These are phyloP conservation scores for Sebastes fasciatus DNA, from an alignment of 2,113 vertebrate species.

Conservation along the genomic window DNA sequence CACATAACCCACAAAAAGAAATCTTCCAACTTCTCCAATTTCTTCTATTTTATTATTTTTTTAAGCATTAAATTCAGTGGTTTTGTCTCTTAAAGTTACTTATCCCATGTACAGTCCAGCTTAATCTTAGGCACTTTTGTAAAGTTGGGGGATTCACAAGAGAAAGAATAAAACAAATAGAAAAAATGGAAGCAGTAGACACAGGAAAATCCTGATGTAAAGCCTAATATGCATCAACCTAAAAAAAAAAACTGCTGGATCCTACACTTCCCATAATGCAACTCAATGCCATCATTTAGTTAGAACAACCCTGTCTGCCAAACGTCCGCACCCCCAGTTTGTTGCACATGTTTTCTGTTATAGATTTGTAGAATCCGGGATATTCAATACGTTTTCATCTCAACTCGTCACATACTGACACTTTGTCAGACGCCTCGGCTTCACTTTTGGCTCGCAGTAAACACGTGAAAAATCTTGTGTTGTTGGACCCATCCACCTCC, in stretches of 20 bases:
- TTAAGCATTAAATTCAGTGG: background rate
- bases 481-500: no score
- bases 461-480: no score
- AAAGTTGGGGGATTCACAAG: background rate
- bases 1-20: conserved; percentile 32
- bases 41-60: conserved; percentile 11
- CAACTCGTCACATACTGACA: no score
- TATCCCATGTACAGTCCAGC: background rate
- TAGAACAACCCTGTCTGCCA: no score
- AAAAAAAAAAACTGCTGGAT: background rate
- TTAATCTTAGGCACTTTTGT: background rate
- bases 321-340: no score
- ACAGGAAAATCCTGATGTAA: background rate
- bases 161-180: background rate
- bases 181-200: background rate
- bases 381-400: no score
- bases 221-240: background rate
- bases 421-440: no score
- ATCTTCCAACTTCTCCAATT: conserved; percentile 21
- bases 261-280: background rate
- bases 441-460: no score
- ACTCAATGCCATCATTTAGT: background rate
- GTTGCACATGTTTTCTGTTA: no score
- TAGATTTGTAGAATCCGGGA: no score
- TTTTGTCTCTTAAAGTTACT: background rate